Base-by-base conservation (phyloP, 2,113 vertebrate genomes). In the Ceratotherium simum region DNA sequence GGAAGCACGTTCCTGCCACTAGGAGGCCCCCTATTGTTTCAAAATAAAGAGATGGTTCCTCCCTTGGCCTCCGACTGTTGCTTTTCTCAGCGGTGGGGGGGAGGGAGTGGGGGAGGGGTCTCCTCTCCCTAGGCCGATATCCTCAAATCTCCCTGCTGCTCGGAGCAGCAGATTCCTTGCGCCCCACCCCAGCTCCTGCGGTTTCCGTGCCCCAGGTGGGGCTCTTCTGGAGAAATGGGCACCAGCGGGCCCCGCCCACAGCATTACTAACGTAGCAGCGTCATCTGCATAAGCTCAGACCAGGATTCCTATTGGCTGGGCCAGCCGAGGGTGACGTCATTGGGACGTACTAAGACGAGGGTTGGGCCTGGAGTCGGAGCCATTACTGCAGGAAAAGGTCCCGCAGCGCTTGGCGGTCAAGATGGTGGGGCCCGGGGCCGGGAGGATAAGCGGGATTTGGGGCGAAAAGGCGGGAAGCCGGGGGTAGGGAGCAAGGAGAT, bases 31-130 rank as follows among this genome's bases (percentile, higher is more conserved):
- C 78, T 91, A 87, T 18, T 92, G 95, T 96, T 95, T 96, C 69
- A 81, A 97, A 98, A 98, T 98, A 98, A 98, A 98, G 84, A 96
- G 10, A n/a, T 8, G 29, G 46, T 90, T 95, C 97, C 73, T 95
- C 84, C 62, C 90, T 96, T 39, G 75, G 96, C 82, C 70, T 97
- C 92, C 9, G 96, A 73, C 72, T 96, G 76, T 46, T 75, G 89
- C 80, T 96, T 97, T 91, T 90, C 97, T 81, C 31, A 33, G 60
- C 13, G 90, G 54, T n/a, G 10, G 62, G 81, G 76, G 58, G 36
- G n/a, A 48, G n/a, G 31, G 46, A 23, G 51, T 60, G 27, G 4
- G 29, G 20, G 67, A 12, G 29, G 42, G 17, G 3, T 20, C 33
- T 64, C 64, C 17, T 46, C 39, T 51, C n/a, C 48, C 54, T 12